A percentile compares a stretch with the other conserved stretches of the same genome.
Evolutionary conservation across 2,888 invertebrate species (phyloP).

Genomic region (Heliconius ethilla): DNA sequence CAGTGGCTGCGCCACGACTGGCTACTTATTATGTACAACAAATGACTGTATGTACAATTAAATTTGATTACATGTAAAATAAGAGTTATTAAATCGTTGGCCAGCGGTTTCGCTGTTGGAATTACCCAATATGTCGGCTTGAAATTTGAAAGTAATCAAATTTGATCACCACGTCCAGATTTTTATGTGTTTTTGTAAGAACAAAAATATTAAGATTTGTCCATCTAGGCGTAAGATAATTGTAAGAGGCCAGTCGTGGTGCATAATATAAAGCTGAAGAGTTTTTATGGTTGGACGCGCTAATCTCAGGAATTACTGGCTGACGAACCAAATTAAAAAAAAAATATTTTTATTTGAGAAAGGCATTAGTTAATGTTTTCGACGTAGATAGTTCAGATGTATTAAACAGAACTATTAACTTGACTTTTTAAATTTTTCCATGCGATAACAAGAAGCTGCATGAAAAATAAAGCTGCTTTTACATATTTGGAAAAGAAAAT

Average conservation of each 20-base stretch:
- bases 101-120: not conserved
- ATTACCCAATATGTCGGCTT: constrained; percentile 13
- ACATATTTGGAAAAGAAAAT: not conserved
- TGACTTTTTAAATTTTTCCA: no score
- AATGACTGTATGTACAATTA: not conserved
- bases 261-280: no score
- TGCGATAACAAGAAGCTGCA: no score
- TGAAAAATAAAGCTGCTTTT: not conserved
- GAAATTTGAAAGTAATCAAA: constrained; percentile 11
- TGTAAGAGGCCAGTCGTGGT: no score
- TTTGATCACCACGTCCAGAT: not conserved
- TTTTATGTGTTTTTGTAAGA: not conserved
- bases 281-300: no score
- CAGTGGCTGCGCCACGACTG: no score
- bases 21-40: not conserved
- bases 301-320: no score
- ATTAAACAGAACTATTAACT: no score
- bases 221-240: not conserved
- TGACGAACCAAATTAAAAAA: no score
- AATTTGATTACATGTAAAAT: not conserved
- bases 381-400: no score
- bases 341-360: no score
- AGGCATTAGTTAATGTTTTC: no score
- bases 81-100: constrained; percentile 8
- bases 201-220: not conserved